Evolutionary conservation across 64 coral and sea anemone genomes (phyloP), one percentile per base, ranked within the genome.

Genomic region (Stichodactyla helianthus): DNA sequence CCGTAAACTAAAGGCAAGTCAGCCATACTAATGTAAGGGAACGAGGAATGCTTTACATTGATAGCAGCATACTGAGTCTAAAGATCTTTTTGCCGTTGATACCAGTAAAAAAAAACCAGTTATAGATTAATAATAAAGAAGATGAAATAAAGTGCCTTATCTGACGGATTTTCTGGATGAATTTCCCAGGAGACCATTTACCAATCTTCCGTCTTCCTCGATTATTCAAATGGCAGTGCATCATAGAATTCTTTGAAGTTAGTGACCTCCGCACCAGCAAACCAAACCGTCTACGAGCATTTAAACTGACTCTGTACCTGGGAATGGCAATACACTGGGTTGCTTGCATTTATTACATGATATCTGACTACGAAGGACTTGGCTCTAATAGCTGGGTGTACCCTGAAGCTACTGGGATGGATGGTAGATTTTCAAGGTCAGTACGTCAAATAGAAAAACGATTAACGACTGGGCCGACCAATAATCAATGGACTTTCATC

Each of bases 341-440:
- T 57, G 95, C 95, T 51, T 98, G 95, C 22, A 62, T 92, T 9
- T 98, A 98, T 68, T 98, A 94, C 58, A 94, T 94, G 84, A 94
- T 98, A 63, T 98, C 92, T 31, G 95, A 98, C 27, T 94, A 98
- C 76, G 95, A 98, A 86, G 95, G 95, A 44, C 82, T 98, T 50
- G 95, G 95, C 0, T 87, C 92, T 71, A 98, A 94, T 92, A 86
- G 71, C 31, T 98, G 95, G 95, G 92, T 93, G 13, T 98, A 94
- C 65, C 74, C 89, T 0, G 86, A 83, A 85, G 85, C 90, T 15
- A 67, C n/a, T 57, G 86, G 86, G 12, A 57, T 28, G 35, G 52
- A 71, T 55, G 53, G 83, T 6, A 84, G 59, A 63, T 60, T 84
- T 18, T 50, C 59, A 35, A 84, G 83, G 83, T 84, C 7, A 50